A percentile compares a stretch with the other conserved stretches of the same genome.
phyloP scores from a whole-genome alignment of 2,797 vertebrate genomes.

The Coregonus sp. region DNA sequence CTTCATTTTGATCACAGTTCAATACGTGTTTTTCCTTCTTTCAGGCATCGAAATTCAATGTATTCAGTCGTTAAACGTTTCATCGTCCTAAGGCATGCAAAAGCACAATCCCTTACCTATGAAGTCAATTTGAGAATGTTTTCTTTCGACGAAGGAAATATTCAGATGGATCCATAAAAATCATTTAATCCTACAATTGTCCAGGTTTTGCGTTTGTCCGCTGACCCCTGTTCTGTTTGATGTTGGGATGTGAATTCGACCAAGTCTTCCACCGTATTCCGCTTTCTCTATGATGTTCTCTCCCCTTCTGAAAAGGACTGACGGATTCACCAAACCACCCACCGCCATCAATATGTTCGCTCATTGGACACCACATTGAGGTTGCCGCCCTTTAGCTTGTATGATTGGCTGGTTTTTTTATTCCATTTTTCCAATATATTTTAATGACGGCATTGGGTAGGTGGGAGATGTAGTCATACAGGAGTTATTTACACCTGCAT shows the following conservation, averaged over 20 bases:
- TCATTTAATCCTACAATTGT: constrained; percentile 60
- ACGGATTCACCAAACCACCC: constrained; percentile 56
- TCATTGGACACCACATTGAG: constrained; percentile 55
- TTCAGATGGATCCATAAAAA: constrained; percentile 71
- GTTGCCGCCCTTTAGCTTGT: constrained; percentile 19
- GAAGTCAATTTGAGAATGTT: constrained; percentile 69
- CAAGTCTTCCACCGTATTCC: constrained; percentile 54
- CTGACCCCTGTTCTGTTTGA: constrained; percentile 41
- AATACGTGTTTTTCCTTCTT: background rate
- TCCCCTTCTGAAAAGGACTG: constrained; percentile 66
- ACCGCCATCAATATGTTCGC: background rate
- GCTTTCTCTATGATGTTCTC: constrained; percentile 61
- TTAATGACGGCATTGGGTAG: constrained; percentile 13
- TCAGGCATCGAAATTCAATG: constrained; percentile 8
- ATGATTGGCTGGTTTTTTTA: constrained; percentile 58
- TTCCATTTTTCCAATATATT: constrained; percentile 1
- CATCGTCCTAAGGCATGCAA: constrained; percentile 19
- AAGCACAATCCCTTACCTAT: constrained; percentile 59
- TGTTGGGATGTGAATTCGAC: constrained; percentile 69
- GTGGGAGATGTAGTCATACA: constrained; percentile 45
- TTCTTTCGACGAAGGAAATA: constrained; percentile 64
- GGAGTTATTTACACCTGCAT: background rate
- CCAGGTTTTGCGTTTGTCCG: constrained; percentile 57
- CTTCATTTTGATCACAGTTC: background rate
- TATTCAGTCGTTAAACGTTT: background rate